Evolutionary conservation across 1,140 invertebrate genomes (phyloP), one percentile per base, ranked within the genome.

Genomic region (Antheraea mylitta): DNA sequence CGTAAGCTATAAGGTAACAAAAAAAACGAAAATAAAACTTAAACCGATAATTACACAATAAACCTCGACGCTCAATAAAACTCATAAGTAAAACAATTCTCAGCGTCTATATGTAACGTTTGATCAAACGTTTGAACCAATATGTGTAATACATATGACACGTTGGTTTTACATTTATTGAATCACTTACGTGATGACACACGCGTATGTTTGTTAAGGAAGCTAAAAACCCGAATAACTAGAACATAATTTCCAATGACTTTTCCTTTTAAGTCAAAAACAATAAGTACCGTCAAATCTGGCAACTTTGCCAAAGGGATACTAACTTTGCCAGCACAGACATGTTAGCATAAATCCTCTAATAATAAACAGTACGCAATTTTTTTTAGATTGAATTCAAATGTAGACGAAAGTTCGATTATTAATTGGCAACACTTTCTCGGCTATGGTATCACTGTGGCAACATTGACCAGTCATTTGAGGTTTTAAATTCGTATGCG

Each of bases 1-100:
- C 76, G 80, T 80, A 72, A 71, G 70, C 67, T 69, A 68, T 69
- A 83, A 89, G 86, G 85, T 89, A 90, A 89, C 86, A 86, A 83
- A 85, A 82, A 73, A 83, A 78, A 68, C 71, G 73, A 74, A 85
- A 80, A 81, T 75, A 78, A 80, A 85, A 77, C 76, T 75, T 78
- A 76, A 83, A 76, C 60, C 70, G 69, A 76, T 74, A 79, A 77
- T 79, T 67, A 71, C 81, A 81, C 78, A 85, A 80, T 83, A 83
- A 70, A 79, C 74, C 11, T 60, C 59, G 59, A 61, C 19, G 30
- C 60, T 11, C 11, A 61, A 61, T 61, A 36, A 82, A 80, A 87
- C 82, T 84, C 85, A 80, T 85, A 82, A 72, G 64, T 69, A 80
- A 86, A 87, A 19, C 38, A 30, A 30, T 30, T 42, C 18, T n/a